Conservation (phyloP, 2,888 invertebrate genomes). For the Acleris sparsana region DNA sequence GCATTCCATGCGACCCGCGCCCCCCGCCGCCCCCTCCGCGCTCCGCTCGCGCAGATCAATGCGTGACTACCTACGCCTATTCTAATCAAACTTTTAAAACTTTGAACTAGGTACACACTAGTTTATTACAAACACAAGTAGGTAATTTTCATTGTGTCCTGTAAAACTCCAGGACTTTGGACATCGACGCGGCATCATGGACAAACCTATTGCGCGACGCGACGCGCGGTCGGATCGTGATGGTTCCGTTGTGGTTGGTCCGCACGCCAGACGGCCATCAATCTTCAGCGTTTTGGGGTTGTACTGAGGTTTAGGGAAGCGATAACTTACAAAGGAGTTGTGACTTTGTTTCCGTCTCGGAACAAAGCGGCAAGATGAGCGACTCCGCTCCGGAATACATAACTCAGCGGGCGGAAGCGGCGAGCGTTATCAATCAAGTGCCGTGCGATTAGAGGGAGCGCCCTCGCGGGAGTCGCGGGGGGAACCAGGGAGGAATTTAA, state of each 20-base stretch:
- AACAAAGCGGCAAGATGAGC: conserved; percentile 6
- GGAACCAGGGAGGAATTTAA: conserved; percentile 64
- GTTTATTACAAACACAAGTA: too few relatives aligned
- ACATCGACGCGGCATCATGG: too few relatives aligned
- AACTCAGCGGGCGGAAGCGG: conserved; percentile 14
- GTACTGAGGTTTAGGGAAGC: conserved; percentile 1
- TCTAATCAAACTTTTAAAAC: not conserved
- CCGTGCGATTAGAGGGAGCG: conserved; percentile 40
- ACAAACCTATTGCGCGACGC: too few relatives aligned
- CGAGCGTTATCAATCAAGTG: conserved; percentile 57
- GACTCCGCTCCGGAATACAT: conserved; percentile 6
- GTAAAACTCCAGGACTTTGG: too few relatives aligned
- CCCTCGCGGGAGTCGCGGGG: conserved; percentile 7
- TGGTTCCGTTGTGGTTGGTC: too few relatives aligned
- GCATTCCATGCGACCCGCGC: conserved; percentile 12
- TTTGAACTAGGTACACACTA: too few relatives aligned
- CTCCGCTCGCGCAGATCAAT: not conserved
- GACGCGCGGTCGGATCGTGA: too few relatives aligned
- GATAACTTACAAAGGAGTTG: not conserved
- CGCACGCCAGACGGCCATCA: too few relatives aligned
- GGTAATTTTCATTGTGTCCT: too few relatives aligned
- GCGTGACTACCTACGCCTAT: not conserved
- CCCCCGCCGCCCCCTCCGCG: not conserved
- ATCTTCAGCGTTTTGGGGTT: not conserved
- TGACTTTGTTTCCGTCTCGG: not conserved